Evolutionary conservation across 2,797 vertebrate species (phyloP).

Genomic region (Spizella passerina): DNA sequence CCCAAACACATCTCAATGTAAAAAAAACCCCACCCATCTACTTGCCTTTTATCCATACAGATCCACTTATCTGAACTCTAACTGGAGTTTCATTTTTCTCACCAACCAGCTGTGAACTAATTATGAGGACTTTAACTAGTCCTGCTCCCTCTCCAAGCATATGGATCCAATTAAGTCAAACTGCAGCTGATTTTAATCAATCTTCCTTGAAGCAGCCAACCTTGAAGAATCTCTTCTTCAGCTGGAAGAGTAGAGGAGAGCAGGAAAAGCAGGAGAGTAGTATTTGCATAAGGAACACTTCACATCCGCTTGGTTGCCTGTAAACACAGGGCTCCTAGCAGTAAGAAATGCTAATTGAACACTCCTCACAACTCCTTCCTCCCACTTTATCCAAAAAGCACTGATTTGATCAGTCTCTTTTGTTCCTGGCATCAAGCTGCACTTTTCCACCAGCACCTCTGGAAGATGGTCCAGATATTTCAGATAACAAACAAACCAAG

Average conservation of each 20-base stretch:
- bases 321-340: constrained; percentile 51
- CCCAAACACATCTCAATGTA: not conserved
- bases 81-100: constrained; percentile 50
- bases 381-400: constrained; percentile 43
- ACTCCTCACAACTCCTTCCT: constrained; percentile 62
- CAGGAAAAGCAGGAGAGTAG: constrained; percentile 54
- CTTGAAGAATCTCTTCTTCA: constrained; percentile 68
- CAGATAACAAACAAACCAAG: not conserved
- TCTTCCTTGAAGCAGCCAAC: constrained; percentile 75
- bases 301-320: constrained; percentile 38
- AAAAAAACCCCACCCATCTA: not conserved
- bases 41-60: not conserved
- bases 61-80: constrained; percentile 26
- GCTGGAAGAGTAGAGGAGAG: constrained; percentile 35
- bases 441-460: not conserved
- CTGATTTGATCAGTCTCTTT: constrained; percentile 57
- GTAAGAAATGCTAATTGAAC: constrained; percentile 72
- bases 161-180: constrained; percentile 78
- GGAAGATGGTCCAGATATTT: not conserved
- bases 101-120: constrained; percentile 76
- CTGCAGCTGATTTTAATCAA: constrained; percentile 80
- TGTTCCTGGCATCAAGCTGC: not conserved
- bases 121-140: constrained; percentile 71
- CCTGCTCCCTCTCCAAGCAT: constrained; percentile 70
- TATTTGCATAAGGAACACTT: constrained; percentile 63